These are phyloP conservation scores for Lepidurus packardi DNA, from an alignment of 1,140 invertebrate genomes.

Conservation along the genomic window DNA sequence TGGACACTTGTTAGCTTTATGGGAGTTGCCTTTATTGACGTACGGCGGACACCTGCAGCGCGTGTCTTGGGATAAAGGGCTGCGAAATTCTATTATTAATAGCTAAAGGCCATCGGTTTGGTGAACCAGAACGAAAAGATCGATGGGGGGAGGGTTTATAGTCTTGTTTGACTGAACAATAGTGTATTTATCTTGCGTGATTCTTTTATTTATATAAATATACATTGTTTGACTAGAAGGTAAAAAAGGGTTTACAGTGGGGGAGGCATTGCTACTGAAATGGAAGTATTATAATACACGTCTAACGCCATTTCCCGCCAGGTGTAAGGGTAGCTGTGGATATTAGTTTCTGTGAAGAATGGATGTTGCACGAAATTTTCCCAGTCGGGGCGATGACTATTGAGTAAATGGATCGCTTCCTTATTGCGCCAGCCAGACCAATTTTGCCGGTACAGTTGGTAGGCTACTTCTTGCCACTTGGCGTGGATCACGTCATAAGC, in stretches of 20 bases:
- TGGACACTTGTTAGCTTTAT: conserved; percentile 15
- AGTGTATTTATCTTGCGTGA: too few species aligned
- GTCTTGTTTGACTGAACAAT: too few species aligned
- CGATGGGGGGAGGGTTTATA: too few species aligned
- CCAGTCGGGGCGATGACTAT: neutral
- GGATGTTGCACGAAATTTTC: neutral
- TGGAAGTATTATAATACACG: neutral
- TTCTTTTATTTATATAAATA: too few species aligned
- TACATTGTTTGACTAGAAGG: neutral
- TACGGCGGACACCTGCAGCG: neutral
- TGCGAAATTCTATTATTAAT: neutral
- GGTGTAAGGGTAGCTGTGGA: neutral
- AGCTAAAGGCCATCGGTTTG: neutral
- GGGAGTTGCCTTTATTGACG: conserved; percentile 4
- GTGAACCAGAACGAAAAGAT: too few species aligned
- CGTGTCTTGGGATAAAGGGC: neutral
- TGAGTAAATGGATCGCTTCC: neutral
- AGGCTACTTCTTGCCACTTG: conserved; percentile 1
- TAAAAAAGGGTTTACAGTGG: neutral
- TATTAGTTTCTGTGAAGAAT: neutral
- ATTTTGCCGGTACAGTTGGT: neutral
- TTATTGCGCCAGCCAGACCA: conserved; percentile 16
- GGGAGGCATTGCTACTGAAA: neutral
- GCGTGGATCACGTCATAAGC: conserved; percentile 8
- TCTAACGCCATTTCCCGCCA: conserved; percentile 2